Base-by-base conservation (phyloP, 2,113 vertebrate species). In the Colossoma macropomum region DNA sequence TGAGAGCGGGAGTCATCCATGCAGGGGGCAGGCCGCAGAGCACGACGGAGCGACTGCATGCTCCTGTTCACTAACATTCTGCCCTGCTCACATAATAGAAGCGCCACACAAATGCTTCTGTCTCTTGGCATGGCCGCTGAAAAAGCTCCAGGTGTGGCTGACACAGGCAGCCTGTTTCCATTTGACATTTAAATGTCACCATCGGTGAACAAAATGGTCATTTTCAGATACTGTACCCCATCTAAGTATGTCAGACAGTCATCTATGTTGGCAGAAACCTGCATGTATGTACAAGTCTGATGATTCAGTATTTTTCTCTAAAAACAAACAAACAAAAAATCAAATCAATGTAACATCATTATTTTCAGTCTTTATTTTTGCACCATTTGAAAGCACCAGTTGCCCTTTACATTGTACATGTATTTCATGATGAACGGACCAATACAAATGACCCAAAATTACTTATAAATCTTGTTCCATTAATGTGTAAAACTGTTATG, bases 101-200 rank as follows among this genome's bases (percentile, higher is more conserved):
- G 81, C 74, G 28, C 32, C 65, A 52, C 68, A 12, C 69, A 38
- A 34, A 59, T 66, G 27, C 50, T 65, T 73, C 77, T 27, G 16
- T 81, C 60, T 50, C 77, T 77, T 88, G 85, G 77, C 34, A 75
- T 77, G 68, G 77, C 66, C 84, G 77, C 81, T 68, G 17, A 82
- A 89, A 2, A 30, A 77, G 72, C 78, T 89, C 80, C 85, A 92
- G 90, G 90, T 92, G 84, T 87, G 87, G 63, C 81, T 88, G 78
- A 92, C 19, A 84, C 78, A 84, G 86, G 79, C 86, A 32, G 84
- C 87, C 89, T 88, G 90, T 90, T 92, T 85, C 82, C 77, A 86
- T 69, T 34, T 93, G 92, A 91, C 92, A 94, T 93, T 94, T 94
- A 92, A 93, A 93, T 94, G 92, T 85, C 91, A 91, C 87, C 68